Base-by-base conservation (phyloP, 2,797 vertebrate genomes). In the Lates japonicus region DNA sequence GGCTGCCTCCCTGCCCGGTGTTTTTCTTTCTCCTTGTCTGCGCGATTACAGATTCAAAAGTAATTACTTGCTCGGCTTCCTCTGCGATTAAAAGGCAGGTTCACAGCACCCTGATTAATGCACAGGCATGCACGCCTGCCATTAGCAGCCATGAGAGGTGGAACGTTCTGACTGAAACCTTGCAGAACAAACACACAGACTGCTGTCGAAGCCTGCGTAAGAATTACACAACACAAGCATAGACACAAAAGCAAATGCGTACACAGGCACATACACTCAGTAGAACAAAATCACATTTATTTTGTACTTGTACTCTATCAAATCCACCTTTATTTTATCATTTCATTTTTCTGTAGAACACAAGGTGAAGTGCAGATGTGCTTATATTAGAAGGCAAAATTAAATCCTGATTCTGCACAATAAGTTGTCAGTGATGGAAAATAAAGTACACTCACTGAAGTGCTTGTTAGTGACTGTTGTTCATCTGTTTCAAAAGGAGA, bases 11-110 rank as follows among this genome's bases (percentile, higher is more conserved):
- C 63, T 29, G 20, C 78, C 7, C 0, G 0, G 1, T 83, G 78
- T 87, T 88, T 90, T 83, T 88, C 83, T 90, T 88, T 78, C 76
- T 85, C 69, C 79, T 86, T 54, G 41, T 87, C 82, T 77, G 76
- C 70, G 70, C 74, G 89, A 96, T 97, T 97, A 97, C 95, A 96
- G 96, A 97, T 98, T 96, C 96, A 96, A 88, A 95, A 89, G 97
- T 96, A 97, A 98, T 98, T 98, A 97, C 96, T 95, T 97, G 97
- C 97, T 97, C 97, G 95, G 97, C 95, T 98, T 98, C 96, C 96
- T 97, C 92, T 87, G 95, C 93, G 94, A 96, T 96, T 95, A 96
- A 96, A 92, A 51, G 44, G 93, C 94, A 85, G 95, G 96, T 96
- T 94, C 87, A 85, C 96, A 93, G 94, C 87, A 46, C 89, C 90